Evolutionary conservation across 2,797 vertebrate genomes (phyloP).

Genomic region (Intellagama lesueurii): DNA sequence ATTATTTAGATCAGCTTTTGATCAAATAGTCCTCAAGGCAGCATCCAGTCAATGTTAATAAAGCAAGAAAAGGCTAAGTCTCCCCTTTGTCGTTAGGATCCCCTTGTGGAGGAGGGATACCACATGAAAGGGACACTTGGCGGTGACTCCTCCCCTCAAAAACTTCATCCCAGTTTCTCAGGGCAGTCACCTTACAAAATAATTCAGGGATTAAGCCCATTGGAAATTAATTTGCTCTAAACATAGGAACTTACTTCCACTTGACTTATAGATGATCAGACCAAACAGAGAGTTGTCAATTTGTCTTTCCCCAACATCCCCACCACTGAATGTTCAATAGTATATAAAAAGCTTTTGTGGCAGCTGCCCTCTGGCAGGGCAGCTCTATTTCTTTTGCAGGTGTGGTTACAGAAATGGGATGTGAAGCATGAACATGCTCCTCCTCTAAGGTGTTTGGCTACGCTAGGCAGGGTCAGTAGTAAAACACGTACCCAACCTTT

Average conservation of each 20-base stretch:
- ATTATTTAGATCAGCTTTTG: background rate
- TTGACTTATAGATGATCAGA: background rate
- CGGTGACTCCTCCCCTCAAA: background rate
- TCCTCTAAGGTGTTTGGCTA: background rate
- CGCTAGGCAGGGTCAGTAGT: background rate
- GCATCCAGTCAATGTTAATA: background rate
- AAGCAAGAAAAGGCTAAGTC: background rate
- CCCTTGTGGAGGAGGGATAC: background rate
- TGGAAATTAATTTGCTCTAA: background rate
- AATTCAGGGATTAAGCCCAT: background rate
- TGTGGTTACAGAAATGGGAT: background rate
- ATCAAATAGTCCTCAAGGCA: background rate
- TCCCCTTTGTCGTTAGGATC: background rate
- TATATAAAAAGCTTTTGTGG: too few species aligned
- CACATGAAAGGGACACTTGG: background rate
- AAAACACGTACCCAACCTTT: background rate
- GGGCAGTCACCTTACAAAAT: background rate
- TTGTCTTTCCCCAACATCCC: background rate
- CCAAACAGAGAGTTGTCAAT: background rate
- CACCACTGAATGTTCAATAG: background rate
- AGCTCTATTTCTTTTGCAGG: background rate
- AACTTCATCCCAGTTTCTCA: background rate
- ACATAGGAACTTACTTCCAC: background rate
- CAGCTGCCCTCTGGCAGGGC: background rate
- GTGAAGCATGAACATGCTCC: background rate